Percentiles rank a stretch among this genome's conserved stretches.
These are phyloP conservation scores for Eucera pruinosa DNA, from an alignment of 2,888 invertebrate species.

Conservation along the genomic window DNA sequence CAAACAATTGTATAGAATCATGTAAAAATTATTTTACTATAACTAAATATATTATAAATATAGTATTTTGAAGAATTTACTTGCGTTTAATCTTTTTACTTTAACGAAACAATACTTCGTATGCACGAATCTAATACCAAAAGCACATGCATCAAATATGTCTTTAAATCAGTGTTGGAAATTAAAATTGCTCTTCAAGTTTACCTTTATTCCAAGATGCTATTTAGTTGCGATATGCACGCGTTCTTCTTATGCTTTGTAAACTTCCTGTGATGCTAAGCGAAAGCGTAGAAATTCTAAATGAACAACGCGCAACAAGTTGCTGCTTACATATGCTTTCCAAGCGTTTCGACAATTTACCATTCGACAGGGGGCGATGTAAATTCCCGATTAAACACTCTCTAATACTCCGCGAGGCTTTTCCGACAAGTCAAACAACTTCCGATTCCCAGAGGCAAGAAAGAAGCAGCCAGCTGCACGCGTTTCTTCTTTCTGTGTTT, in stretches of 20 bases:
- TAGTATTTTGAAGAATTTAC: too few species aligned
- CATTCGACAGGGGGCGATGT: constrained; percentile 34
- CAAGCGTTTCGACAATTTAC: constrained; percentile 37
- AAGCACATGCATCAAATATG: too few species aligned
- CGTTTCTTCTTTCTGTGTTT: neutral
- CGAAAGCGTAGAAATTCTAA: constrained; percentile 33
- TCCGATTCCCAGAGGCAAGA: constrained; percentile 10
- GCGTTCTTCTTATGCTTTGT: neutral
- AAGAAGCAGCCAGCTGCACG: constrained; percentile 1
- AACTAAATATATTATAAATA: too few species aligned
- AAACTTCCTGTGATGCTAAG: neutral
- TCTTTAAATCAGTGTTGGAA: too few species aligned
- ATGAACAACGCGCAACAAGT: constrained; percentile 55
- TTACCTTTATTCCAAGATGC: neutral
- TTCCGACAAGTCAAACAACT: constrained; percentile 30
- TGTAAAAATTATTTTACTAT: too few species aligned
- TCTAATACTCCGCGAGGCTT: constrained; percentile 30
- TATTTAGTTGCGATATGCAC: neutral
- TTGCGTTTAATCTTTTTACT: too few species aligned
- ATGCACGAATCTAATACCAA: too few species aligned
- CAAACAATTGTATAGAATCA: too few species aligned
- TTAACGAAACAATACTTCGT: too few species aligned
- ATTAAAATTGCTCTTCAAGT: too few species aligned
- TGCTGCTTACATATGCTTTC: constrained; percentile 50
- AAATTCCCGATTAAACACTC: constrained; percentile 46